Percentiles rank a stretch among this genome's conserved stretches.
Conservation (phyloP, 2,888 invertebrate species). For the Tethea ocularis region DNA sequence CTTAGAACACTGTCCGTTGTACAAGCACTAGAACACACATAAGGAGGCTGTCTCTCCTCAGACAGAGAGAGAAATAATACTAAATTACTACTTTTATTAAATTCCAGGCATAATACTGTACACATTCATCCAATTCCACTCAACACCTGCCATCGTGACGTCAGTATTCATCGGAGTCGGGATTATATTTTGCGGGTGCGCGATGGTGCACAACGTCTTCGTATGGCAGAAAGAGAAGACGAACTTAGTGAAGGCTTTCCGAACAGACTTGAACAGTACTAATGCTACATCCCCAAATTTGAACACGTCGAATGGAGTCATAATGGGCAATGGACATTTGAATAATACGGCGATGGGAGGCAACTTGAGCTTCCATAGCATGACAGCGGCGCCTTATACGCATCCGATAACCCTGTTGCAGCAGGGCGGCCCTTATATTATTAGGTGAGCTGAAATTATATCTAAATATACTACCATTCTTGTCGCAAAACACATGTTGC, state of each 20-base stretch:
- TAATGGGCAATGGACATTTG: conserved; percentile 70
- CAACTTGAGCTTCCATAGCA: conserved; percentile 73
- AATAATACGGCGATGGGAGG: conserved; percentile 66
- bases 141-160: conserved; percentile 95
- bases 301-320: conserved; percentile 68
- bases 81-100: conserved; percentile 9
- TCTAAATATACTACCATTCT: no score
- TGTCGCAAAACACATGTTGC: no score
- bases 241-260: conserved; percentile 88
- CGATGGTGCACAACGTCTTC: conserved; percentile 97
- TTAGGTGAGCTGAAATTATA: conserved; percentile 60
- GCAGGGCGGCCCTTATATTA: conserved; percentile 84
- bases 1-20: no score
- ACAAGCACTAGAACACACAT: no score
- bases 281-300: conserved; percentile 46
- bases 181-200: conserved; percentile 95
- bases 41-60: no score
- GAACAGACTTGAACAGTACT: conserved; percentile 59
- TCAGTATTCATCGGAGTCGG: conserved; percentile 95
- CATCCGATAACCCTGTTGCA: conserved; percentile 77
- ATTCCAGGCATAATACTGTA: conserved; percentile 94
- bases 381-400: conserved; percentile 64
- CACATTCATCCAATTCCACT: conserved; percentile 96
- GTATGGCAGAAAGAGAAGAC: conserved; percentile 97
- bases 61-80: no score